Base-by-base conservation (phyloP, 2,888 invertebrate species). In the Harpalus rubripes region DNA sequence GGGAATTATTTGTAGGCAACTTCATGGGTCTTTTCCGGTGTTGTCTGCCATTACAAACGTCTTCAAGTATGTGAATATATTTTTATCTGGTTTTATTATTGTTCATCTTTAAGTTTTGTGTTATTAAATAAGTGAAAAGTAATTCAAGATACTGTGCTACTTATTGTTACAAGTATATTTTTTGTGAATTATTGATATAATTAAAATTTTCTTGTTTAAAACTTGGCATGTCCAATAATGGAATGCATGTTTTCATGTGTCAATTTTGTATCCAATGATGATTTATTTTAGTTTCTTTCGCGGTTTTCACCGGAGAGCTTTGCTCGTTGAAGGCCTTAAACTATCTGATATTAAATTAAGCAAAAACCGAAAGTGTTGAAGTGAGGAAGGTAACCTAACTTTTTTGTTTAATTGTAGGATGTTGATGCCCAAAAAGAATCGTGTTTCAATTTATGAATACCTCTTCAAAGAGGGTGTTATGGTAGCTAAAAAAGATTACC, bases 391-490 rank as follows among this genome's bases (percentile, higher is more conserved):
- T 86, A 85, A 91, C 15, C 18, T 56, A 74, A 74, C 56, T 16
- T 18, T 74, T 52, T 7, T 74, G 0, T 15, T 41, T 74, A 56
- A 12, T 78, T 58, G 16, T 92, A 98, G 96, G 92, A 99, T 99
- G 99, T 98, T 99, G 98, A 99, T 99, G 98, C 98, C 99, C 90
- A 99, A 99, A 94, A 97, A 97, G 93, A 98, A 98, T 92, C 96
- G 98, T 90, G 96, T 97, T 88, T 94, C 97, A 89, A 99, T 99
- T 91, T 99, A 98, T 92, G 99, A 99, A 92, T 97, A 97, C 93
- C 95, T 99, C 89, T 99, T 99, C 92, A 98, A 98, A 91, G 99
- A 99, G 93, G 99, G 99, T 91, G 99, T 99, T 87, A 96, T 99
- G 95, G 99, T 99, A 89, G 99, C 99, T 8, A 98, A 98, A 92